Evolutionary conservation across 2,888 invertebrate species (phyloP).

Genomic region (Adelphocoris suturalis): DNA sequence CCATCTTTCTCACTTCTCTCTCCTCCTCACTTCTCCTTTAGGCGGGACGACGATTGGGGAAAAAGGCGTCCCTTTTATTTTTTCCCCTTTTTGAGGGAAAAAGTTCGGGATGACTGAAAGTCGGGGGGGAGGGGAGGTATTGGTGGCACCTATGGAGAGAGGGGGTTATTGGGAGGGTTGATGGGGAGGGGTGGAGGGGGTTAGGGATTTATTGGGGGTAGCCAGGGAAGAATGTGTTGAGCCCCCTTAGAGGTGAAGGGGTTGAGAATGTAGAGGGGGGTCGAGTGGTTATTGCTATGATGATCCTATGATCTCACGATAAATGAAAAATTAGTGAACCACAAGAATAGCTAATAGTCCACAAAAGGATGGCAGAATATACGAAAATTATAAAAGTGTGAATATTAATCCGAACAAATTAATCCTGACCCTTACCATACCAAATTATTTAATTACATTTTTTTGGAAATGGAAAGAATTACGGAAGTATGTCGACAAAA

Average conservation of each 20-base stretch:
- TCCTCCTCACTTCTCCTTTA: background rate
- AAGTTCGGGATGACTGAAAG: background rate
- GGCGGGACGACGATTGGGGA: background rate
- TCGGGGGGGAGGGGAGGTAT: background rate
- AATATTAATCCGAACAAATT: no score
- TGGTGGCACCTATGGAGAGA: background rate
- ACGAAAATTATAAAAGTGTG: no score
- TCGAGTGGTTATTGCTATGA: background rate
- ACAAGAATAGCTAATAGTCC: no score
- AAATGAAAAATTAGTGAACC: no score
- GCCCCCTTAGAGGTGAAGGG: background rate
- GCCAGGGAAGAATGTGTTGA: background rate
- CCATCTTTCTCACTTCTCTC: conserved; percentile 7
- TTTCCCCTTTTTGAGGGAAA: background rate
- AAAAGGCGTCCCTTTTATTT: background rate
- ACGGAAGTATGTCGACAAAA: no score
- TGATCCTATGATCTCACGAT: no score
- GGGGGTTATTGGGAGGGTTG: background rate
- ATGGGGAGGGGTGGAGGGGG: background rate
- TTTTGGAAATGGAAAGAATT: no score
- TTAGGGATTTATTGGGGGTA: background rate
- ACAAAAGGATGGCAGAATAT: no score
- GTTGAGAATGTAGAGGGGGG: no score
- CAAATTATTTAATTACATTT: no score
- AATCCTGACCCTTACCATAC: no score